Evolutionary conservation across 30 jellyfish, hydroid and myxozoan genomes (phyloP), one percentile per base, ranked within the genome.

Genomic region (Clytia hemisphaerica): DNA sequence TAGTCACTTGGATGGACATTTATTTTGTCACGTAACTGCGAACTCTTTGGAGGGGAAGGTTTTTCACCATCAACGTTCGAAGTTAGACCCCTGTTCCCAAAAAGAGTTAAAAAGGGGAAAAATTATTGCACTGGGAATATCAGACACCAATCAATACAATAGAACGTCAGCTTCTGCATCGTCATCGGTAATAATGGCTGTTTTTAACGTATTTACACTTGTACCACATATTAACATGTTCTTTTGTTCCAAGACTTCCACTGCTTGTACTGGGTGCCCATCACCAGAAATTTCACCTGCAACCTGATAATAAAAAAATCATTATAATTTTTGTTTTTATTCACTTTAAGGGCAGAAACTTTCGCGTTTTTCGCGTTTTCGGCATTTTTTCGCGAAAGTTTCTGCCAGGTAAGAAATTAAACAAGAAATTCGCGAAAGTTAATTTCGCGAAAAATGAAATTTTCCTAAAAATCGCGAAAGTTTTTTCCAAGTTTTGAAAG

Each of bases 191-290:
- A 82, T 35, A 14, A 48, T 14, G 2, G 81, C 93, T 7, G 78
- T 37, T 74, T 77, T 73, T 12, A 88, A 26, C 26, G 75, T 28
- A 74, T 58, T 67, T 4, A 93, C 80, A 37, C 93, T 71, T 0
- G 97, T 88, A 9, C 97, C 97, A 22, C 82, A 38, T 2, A 80
- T 16, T 27, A 88, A 37, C 54, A 50, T 58, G 42, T 61, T 54
- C 22, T 73, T 21, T 45, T 74, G 73, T 59, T 61, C 75, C 57
- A 61, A 40, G 16, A 79, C 61, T 54, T 79, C 94, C 83, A 79
- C 47, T 24, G 94, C 94, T 79, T 88, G 97, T 4, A 88, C 93
- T 30, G 95, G 94, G 26, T 57, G 94, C 4, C 64, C 57, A 15
- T 64, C 73, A 45, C 88, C 88, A 2, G 40, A 66, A 5, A 88